A percentile compares a stretch with the other conserved stretches of the same genome.
Conservation (phyloP, 2,113 vertebrate species). For the Pterocles burchelli region DNA sequence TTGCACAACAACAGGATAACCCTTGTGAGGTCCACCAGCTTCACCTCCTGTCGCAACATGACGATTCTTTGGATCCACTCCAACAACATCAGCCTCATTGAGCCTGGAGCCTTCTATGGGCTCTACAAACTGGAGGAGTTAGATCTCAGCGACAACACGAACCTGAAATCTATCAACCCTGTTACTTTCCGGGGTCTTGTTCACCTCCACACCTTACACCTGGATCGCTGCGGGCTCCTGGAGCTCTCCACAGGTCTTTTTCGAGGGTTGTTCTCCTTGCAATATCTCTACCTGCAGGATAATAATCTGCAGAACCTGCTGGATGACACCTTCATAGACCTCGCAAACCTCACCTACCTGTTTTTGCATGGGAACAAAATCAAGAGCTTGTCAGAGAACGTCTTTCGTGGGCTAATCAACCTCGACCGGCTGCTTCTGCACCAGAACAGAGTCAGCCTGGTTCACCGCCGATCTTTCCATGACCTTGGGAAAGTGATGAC, state of each 20-base stretch:
- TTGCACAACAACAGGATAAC: constrained; percentile 94
- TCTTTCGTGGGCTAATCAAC: constrained; percentile 88
- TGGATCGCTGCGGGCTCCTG: constrained; percentile 93
- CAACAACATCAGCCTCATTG: constrained; percentile 92
- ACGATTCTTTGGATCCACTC: constrained; percentile 96
- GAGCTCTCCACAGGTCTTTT: constrained; percentile 91
- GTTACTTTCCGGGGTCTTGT: constrained; percentile 89
- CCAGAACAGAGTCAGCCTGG: constrained; percentile 87
- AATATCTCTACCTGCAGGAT: constrained; percentile 97
- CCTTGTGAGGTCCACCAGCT: constrained; percentile 86
- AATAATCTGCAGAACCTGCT: constrained; percentile 89
- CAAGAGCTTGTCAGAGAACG: constrained; percentile 89
- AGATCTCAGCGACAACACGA: constrained; percentile 94
- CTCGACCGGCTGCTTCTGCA: constrained; percentile 93
- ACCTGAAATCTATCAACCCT: constrained; percentile 88
- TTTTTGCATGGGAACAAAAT: constrained; percentile 97
- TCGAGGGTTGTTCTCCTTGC: constrained; percentile 89
- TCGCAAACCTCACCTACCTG: constrained; percentile 95
- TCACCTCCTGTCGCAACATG: constrained; percentile 92
- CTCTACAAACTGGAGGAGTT: constrained; percentile 92
- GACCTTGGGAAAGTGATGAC: constrained; percentile 93
- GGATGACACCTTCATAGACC: constrained; percentile 91
- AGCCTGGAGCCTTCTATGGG: constrained; percentile 88
- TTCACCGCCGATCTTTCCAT: constrained; percentile 87
- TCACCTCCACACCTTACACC: constrained; percentile 92